Percentiles rank a stretch among this genome's conserved stretches.
phyloP scores from a whole-genome alignment of 2,113 vertebrate genomes.

The Sakesphorus luctuosus region DNA sequence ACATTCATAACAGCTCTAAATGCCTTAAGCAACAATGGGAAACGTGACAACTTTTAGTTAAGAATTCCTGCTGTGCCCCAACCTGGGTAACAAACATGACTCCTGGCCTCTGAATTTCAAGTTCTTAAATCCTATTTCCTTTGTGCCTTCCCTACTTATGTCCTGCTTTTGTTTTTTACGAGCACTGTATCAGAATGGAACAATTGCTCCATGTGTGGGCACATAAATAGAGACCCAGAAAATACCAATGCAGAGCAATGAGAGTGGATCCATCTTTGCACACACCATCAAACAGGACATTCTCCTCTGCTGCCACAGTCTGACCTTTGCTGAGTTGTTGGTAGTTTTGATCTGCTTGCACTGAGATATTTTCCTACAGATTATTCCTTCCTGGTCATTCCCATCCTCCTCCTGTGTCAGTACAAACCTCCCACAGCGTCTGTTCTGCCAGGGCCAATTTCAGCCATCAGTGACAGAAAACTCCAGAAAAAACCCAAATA shows the following conservation, averaged over 20 bases:
- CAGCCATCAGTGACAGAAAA: background rate
- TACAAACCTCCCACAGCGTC: background rate
- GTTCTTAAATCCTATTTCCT: background rate
- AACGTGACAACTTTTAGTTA: background rate
- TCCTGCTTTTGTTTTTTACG: background rate
- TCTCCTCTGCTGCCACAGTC: background rate
- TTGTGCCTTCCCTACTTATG: background rate
- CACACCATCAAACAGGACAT: rapidly evolving
- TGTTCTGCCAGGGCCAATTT: background rate
- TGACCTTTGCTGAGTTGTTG: background rate
- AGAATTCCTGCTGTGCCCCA: background rate
- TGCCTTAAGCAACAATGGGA: background rate
- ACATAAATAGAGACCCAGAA: rapidly evolving
- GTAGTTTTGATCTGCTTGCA: background rate
- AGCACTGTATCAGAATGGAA: background rate
- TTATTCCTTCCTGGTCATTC: background rate
- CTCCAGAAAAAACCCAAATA: background rate
- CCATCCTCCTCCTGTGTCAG: background rate
- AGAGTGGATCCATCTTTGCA: too few species aligned
- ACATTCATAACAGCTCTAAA: background rate
- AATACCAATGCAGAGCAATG: rapidly evolving
- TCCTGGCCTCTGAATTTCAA: background rate
- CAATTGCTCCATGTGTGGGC: background rate
- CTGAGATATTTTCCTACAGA: background rate
- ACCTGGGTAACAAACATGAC: background rate